These are phyloP conservation scores for Drosophila pseudotalamancana DNA, from an alignment of 2,888 invertebrate species.

Conservation along the genomic window DNA sequence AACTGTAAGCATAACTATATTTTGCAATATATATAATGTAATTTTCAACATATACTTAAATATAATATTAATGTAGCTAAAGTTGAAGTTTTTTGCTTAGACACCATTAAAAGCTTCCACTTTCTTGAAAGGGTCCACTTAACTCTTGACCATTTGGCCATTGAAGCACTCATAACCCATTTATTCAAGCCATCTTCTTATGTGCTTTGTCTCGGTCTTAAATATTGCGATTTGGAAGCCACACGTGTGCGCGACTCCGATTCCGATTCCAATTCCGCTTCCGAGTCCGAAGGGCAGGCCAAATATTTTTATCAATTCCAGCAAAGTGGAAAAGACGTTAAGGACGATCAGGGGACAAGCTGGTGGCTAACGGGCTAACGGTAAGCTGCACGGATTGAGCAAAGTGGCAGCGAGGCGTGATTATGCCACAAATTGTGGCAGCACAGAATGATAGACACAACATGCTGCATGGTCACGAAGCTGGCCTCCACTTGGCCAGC, in stretches of 20 bases:
- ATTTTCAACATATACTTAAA: no score
- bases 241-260: constrained; percentile 44
- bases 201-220: constrained; percentile 2
- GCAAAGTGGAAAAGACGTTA: background rate
- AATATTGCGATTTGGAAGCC: constrained; percentile 65
- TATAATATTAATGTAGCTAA: no score
- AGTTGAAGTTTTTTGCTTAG: background rate
- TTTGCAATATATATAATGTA: no score
- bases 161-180: constrained; percentile 25
- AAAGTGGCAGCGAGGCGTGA: constrained; percentile 66
- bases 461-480: constrained; percentile 58
- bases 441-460: constrained; percentile 46
- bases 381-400: constrained; percentile 69
- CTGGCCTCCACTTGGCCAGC: constrained; percentile 12
- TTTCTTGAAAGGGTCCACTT: background rate
- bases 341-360: background rate
- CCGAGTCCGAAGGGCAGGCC: constrained; percentile 1
- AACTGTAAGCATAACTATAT: no score
- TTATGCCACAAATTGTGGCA: constrained; percentile 47
- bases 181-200: background rate
- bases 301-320: constrained; percentile 71
- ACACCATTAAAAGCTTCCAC: background rate
- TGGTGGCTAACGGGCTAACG: constrained; percentile 14
- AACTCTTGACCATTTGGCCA: constrained; percentile 22
- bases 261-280: no score